Evolutionary conservation across 2,113 vertebrate species (phyloP).

Genomic region (Sprattus sprattus): DNA sequence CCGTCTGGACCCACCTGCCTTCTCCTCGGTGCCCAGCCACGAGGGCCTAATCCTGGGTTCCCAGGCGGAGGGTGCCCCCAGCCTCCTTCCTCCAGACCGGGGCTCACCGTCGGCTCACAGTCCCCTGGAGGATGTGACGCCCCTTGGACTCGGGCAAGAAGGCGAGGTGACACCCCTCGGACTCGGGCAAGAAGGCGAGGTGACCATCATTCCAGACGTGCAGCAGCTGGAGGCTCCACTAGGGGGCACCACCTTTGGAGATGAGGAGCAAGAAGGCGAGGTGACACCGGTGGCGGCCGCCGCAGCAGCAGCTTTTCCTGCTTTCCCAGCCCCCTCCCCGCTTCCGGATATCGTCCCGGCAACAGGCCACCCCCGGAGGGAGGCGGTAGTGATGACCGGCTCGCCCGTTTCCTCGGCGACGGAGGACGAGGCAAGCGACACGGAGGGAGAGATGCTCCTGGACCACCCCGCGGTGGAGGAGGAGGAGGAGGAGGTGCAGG

Average conservation of each 20-base stretch:
- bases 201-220: too few relatives aligned
- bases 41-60: background rate
- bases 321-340: background rate
- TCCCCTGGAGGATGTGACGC: too few relatives aligned
- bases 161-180: too few relatives aligned
- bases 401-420: conserved; percentile 70
- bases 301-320: background rate
- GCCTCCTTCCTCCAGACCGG: background rate
- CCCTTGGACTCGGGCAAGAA: too few relatives aligned
- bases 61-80: background rate
- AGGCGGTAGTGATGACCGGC: background rate
- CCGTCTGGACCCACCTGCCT: background rate
- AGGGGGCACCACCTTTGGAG: too few relatives aligned
- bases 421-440: conserved; percentile 73
- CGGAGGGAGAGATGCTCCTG: conserved; percentile 71
- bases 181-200: too few relatives aligned
- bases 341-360: background rate
- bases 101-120: background rate
- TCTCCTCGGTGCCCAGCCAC: background rate
- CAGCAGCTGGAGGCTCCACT: too few relatives aligned
- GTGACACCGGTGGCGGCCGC: too few relatives aligned
- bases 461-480: conserved; percentile 50
- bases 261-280: too few relatives aligned
- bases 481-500: conserved; percentile 23
- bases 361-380: background rate